Evolutionary conservation across 1,140 invertebrate species (phyloP).

Genomic region (Eufriesea mexicana): DNA sequence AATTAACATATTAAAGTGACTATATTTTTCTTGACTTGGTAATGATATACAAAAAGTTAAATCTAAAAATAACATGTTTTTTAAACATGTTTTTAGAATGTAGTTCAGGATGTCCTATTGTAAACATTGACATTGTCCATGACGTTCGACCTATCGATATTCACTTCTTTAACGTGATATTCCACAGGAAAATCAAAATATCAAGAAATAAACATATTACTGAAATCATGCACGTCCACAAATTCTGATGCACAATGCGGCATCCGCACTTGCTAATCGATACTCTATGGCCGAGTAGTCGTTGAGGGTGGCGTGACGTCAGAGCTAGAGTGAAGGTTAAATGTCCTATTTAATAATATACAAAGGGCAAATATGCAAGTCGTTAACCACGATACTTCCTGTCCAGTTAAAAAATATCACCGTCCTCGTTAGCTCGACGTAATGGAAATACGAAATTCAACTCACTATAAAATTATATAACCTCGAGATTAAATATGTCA

Average conservation of each 20-base stretch:
- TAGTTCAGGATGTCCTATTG: background rate
- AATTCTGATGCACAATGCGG: too few species aligned
- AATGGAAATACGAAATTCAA: background rate
- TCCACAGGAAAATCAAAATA: background rate
- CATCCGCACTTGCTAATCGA: background rate
- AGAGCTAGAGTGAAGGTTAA: background rate
- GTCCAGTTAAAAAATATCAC: background rate
- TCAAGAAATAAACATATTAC: background rate
- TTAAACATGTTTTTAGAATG: background rate
- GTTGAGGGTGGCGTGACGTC: background rate
- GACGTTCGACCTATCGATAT: background rate
- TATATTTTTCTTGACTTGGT: background rate
- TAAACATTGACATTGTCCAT: background rate
- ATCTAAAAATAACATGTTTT: background rate
- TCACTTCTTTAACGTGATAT: background rate
- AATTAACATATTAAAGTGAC: background rate
- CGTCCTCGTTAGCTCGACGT: background rate
- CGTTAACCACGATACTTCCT: background rate
- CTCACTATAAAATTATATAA: background rate
- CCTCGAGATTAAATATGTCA: background rate
- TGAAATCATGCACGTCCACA: background rate
- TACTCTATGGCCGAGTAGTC: background rate
- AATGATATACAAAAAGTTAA: background rate
- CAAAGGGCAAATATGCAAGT: background rate
- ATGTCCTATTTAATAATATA: background rate